A percentile compares a stretch with the other conserved stretches of the same genome.
Conservation (phyloP, 53 echinoderm and acorn worm species). For the Echinarachnius parma region DNA sequence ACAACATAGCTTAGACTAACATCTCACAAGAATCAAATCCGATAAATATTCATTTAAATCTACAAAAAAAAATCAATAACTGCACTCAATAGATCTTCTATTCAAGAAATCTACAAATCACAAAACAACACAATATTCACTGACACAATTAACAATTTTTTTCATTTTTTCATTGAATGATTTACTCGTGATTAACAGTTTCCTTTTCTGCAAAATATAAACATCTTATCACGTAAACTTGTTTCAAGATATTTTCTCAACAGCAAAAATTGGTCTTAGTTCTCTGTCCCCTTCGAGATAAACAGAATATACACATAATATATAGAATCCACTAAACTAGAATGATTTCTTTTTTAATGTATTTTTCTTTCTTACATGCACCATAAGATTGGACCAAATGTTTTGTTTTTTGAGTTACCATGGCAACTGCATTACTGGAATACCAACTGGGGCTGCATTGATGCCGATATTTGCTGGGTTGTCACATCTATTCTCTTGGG, state of each 20-base stretch:
- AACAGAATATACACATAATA: slow-evolving; percentile 52
- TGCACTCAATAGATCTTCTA: slow-evolving; percentile 46
- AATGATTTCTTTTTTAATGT: slow-evolving; percentile 15
- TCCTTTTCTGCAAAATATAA: slow-evolving; percentile 46
- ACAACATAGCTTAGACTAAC: slow-evolving; percentile 16
- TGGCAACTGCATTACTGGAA: slow-evolving; percentile 50
- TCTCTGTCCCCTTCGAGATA: slow-evolving; percentile 13
- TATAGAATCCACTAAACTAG: slow-evolving; percentile 46
- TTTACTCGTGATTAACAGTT: slow-evolving; percentile 45
- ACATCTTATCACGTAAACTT: slow-evolving; percentile 30
- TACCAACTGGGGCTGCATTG: slow-evolving; percentile 46
- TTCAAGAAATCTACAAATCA: slow-evolving; percentile 47
- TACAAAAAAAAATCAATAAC: slow-evolving; percentile 38
- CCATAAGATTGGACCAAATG: slow-evolving; percentile 27
- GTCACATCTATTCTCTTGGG: slow-evolving; percentile 62
- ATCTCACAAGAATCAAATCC: background rate
- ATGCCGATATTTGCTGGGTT: slow-evolving; percentile 30
- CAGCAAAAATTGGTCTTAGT: slow-evolving; percentile 44
- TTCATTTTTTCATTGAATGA: no score
- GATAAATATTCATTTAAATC: slow-evolving; percentile 10
- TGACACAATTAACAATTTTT: no score
- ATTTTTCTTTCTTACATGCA: slow-evolving; percentile 28
- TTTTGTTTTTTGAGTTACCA: slow-evolving; percentile 27
- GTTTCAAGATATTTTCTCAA: slow-evolving; percentile 42
- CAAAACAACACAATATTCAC: slow-evolving; percentile 46